Base-by-base conservation (phyloP, 2,888 invertebrate species). In the Meandrusa payeni region DNA sequence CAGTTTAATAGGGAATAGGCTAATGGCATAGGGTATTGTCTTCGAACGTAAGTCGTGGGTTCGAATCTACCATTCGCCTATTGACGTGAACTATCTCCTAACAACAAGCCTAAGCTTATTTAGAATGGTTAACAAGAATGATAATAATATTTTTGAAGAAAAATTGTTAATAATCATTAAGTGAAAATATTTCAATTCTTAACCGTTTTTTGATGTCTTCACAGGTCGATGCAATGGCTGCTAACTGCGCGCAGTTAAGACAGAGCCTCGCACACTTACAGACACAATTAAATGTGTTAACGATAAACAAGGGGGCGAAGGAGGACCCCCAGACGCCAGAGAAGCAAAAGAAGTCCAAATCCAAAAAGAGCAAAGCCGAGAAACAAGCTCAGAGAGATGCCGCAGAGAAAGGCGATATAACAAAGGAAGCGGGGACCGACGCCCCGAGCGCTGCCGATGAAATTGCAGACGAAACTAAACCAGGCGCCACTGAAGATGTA, bases 241-340 rank as follows among this genome's bases (percentile, higher is more conserved):
- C 88, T 0, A 90, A 89, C 57, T 91, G 91, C 55, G 89, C 88
- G 0, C 90, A 91, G 47, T 66, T 91, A 0, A 87, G 90, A 40
- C 88, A 91, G 57, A 90, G 90, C 11, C 67, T 91, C n/a, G 89
- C 89, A 1, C 89, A 90, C 48, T 64, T 91, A 5, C 91, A 91
- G 51, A 88, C 73, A 28, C 90, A 91, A 62, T 69, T 91, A 48
- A 89, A 89, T 51, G 78, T 76, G 0, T 61, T 89, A 5, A 82
- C 85, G 1, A 78, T 61, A 48, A 69, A 76, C 38, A 59, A 58
- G n/a, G 54, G 50, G 6, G 28, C 46, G 2, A 60, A 55, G 28
- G 76, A 77, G 15, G 85, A 76, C 51, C 55, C 81, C 0, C 62
- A 77, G 0, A 85, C 81, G 56, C 61, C 64, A 1, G 82, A 83